phyloP scores from a whole-genome alignment of 2,113 vertebrate species.

The Archocentrus centrarchus region DNA sequence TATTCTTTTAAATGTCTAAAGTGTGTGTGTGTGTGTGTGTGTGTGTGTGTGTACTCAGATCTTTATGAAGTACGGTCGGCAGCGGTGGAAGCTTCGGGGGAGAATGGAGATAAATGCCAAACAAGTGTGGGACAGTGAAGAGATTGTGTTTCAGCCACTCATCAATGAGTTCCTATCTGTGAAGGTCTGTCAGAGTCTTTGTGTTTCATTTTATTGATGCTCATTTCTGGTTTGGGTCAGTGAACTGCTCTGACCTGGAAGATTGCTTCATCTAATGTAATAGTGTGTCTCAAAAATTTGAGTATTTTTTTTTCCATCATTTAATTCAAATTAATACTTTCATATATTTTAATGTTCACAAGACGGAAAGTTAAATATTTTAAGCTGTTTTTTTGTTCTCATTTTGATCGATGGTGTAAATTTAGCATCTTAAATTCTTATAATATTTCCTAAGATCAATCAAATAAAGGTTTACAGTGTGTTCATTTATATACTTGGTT shows the following conservation, averaged over 20 bases:
- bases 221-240: not conserved
- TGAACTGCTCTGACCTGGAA: too few species aligned
- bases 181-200: conserved; percentile 83
- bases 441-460: not conserved
- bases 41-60: conserved; percentile 78
- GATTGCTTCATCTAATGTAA: not conserved
- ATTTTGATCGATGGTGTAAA: not conserved
- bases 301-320: not conserved
- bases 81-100: conserved; percentile 94
- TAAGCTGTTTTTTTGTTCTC: not conserved
- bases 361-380: not conserved
- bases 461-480: not conserved
- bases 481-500: not conserved
- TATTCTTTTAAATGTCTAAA: not conserved
- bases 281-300: not conserved
- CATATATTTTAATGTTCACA: too few species aligned
- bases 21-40: not conserved
- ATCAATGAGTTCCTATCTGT: conserved; percentile 95
- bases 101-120: conserved; percentile 93
- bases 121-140: conserved; percentile 97
- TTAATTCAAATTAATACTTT: too few species aligned
- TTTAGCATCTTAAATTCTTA: not conserved
- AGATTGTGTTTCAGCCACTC: conserved; percentile 93
- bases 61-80: conserved; percentile 94
- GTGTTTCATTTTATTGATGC: not conserved